phyloP scores from a whole-genome alignment of 1,140 invertebrate genomes.

The Drosophila dunni region DNA sequence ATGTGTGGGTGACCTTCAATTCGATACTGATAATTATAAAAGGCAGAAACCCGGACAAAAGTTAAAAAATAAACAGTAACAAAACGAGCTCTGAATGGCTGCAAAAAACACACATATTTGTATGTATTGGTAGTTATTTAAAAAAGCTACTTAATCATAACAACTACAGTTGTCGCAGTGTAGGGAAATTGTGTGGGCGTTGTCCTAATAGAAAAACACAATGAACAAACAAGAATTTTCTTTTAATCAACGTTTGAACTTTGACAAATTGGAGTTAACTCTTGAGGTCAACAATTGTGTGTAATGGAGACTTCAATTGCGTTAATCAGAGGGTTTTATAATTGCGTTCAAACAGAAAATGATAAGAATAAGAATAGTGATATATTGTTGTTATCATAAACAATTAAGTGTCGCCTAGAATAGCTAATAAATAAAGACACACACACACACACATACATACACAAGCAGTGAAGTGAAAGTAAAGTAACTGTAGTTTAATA shows the following conservation, averaged over 20 bases:
- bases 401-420: slow-evolving; percentile 1
- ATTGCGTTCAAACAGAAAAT: background rate
- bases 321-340: slow-evolving; percentile 33
- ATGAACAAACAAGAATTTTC: background rate
- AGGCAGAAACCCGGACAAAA: slow-evolving; percentile 28
- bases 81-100: background rate
- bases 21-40: slow-evolving; percentile 33
- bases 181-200: slow-evolving; percentile 31
- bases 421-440: background rate
- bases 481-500: slow-evolving; percentile 14
- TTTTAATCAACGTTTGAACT: slow-evolving; percentile 13
- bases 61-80: slow-evolving; percentile 14
- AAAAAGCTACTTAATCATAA: slow-evolving; percentile 14
- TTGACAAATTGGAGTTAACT: slow-evolving; percentile 26
- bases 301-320: slow-evolving; percentile 16
- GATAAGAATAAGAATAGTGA: slow-evolving; percentile 7
- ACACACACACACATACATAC: slow-evolving; percentile 1
- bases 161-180: background rate
- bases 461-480: slow-evolving; percentile 2
- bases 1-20: slow-evolving; percentile 31
- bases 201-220: slow-evolving; percentile 10
- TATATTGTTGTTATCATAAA: background rate
- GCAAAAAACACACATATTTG: background rate
- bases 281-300: slow-evolving; percentile 36
- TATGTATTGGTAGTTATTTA: background rate